Conservation (phyloP, 1,140 invertebrate species). For the Drosophila simulans region DNA sequence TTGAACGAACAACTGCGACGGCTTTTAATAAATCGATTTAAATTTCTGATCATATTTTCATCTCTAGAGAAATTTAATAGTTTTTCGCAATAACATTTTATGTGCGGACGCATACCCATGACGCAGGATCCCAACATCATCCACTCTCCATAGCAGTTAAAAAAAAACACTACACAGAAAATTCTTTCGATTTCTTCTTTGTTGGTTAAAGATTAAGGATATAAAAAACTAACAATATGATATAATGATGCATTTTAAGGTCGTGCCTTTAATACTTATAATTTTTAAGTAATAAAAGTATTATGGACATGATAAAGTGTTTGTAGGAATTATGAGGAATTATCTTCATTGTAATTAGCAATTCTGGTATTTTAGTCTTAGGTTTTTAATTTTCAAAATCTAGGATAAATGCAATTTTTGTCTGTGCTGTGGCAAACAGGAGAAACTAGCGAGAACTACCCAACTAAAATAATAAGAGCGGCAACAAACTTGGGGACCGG, state of each 20-base stretch:
- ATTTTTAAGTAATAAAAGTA: no score
- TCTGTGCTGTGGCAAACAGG: neutral
- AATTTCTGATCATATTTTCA: constrained; percentile 81
- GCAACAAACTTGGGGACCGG: constrained; percentile 65
- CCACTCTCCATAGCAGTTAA: constrained; percentile 4
- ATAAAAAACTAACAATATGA: no score
- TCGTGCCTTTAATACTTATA: no score
- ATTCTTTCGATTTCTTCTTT: neutral
- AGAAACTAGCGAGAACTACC: constrained; percentile 53
- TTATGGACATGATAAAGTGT: no score
- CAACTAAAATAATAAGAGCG: constrained; percentile 78
- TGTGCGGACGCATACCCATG: constrained; percentile 46
- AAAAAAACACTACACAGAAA: constrained; percentile 9
- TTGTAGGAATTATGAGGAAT: no score
- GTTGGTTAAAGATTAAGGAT: no score
- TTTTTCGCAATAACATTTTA: constrained; percentile 81
- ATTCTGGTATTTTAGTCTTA: neutral
- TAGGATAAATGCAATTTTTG: neutral
- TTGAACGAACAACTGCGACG: constrained; percentile 53
- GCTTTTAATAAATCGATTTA: constrained; percentile 84
- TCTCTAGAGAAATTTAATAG: constrained; percentile 84
- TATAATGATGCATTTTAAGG: no score
- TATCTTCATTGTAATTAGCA: no score
- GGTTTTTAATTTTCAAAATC: neutral
- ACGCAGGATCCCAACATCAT: constrained; percentile 32